Conservation (phyloP, 1,140 invertebrate genomes). For the Mactra quadrangularis region DNA sequence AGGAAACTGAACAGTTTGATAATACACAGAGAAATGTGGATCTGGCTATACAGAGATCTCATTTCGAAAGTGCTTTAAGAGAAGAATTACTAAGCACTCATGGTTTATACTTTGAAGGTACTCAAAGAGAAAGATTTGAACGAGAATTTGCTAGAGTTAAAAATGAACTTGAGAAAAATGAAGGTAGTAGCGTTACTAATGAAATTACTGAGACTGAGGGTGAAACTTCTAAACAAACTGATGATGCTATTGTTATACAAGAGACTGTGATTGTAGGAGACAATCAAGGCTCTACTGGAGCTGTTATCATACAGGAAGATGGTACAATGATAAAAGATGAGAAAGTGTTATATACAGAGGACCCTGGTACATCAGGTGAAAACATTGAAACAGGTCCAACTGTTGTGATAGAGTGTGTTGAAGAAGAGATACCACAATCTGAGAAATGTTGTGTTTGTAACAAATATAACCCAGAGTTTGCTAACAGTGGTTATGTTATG, state of each 20-base stretch:
- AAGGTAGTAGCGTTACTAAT: not conserved
- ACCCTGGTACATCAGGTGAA: slow-evolving; percentile 4
- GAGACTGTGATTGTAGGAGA: slow-evolving; percentile 39
- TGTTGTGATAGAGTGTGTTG: slow-evolving; percentile 53
- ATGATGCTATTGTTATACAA: not conserved
- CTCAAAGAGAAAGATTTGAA: slow-evolving; percentile 53
- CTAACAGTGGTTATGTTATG: slow-evolving; percentile 48
- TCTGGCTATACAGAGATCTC: slow-evolving; percentile 34
- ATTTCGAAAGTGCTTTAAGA: slow-evolving; percentile 59
- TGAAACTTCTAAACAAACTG: slow-evolving; percentile 7
- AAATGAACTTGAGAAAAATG: slow-evolving; percentile 38
- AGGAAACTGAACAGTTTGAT: not conserved
- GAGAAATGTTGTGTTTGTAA: slow-evolving; percentile 60
- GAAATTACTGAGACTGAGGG: not conserved
- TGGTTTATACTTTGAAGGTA: slow-evolving; percentile 59
- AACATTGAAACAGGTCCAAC: slow-evolving; percentile 55
- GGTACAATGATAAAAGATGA: slow-evolving; percentile 17
- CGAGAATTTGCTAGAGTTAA: slow-evolving; percentile 50
- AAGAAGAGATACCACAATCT: slow-evolving; percentile 49
- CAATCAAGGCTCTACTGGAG: slow-evolving; percentile 25
- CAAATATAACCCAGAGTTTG: slow-evolving; percentile 38
- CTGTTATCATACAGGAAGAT: slow-evolving; percentile 8
- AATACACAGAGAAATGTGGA: slow-evolving; percentile 42
- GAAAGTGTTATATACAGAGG: slow-evolving; percentile 44
- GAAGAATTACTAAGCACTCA: slow-evolving; percentile 53